phyloP scores from a whole-genome alignment of 2,797 vertebrate species.

The Vultur gryphus region DNA sequence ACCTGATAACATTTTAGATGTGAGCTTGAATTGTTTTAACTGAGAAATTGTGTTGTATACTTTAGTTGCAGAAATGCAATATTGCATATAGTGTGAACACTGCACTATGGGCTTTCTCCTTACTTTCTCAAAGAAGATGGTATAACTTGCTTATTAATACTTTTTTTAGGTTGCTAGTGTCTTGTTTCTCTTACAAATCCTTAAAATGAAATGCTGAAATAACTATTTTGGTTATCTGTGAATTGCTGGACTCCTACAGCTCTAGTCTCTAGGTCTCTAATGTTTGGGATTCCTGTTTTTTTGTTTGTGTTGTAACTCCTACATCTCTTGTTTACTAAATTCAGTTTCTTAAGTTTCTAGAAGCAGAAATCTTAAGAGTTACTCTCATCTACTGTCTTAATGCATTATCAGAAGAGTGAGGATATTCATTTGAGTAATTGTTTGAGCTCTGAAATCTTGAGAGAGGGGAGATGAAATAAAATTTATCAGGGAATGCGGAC shows the following conservation, averaged over 20 bases:
- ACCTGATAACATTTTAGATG: neutral
- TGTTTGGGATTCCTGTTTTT: neutral
- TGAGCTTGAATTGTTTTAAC: neutral
- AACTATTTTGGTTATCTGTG: fast-evolving
- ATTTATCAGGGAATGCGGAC: neutral
- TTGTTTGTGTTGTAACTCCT: neutral
- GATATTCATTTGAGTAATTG: neutral
- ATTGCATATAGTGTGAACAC: neutral
- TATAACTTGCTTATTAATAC: neutral
- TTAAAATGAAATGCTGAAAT: neutral
- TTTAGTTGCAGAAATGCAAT: neutral
- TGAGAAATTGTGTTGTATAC: neutral
- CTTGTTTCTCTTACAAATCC: neutral
- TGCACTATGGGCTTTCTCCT: neutral
- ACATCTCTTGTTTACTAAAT: neutral
- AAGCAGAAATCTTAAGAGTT: neutral
- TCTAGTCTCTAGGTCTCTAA: neutral
- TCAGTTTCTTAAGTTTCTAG: neutral
- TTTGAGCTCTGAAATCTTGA: neutral
- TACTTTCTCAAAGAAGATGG: neutral
- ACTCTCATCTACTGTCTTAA: neutral
- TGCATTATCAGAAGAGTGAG: neutral
- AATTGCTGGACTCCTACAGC: neutral
- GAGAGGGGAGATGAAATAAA: neutral
- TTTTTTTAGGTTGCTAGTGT: neutral